Percentiles rank a stretch among this genome's conserved stretches.
Evolutionary conservation across 2,888 invertebrate genomes (phyloP).

Genomic region (Cepaea hortensis): DNA sequence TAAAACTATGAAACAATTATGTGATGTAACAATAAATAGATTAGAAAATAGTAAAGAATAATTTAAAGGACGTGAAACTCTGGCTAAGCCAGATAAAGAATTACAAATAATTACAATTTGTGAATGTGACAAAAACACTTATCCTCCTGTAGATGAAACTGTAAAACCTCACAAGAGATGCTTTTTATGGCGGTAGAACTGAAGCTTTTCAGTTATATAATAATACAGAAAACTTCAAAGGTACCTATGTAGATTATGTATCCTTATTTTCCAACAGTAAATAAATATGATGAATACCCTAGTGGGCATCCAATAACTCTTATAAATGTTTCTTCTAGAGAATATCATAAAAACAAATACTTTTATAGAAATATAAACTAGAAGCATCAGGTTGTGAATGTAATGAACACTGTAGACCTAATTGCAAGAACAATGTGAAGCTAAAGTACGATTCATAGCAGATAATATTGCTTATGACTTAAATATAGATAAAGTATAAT

Average conservation of each 20-base stretch:
- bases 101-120: slow-evolving; percentile 9
- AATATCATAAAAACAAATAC: not conserved
- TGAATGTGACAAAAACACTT: not conserved
- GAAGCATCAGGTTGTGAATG: not conserved
- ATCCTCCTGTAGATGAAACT: slow-evolving; percentile 21
- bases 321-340: slow-evolving; percentile 18
- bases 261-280: not conserved
- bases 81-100: not conserved
- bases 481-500: slow-evolving; percentile 11
- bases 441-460: not conserved
- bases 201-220: slow-evolving; percentile 25
- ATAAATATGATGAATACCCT: slow-evolving; percentile 5
- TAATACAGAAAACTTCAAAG: slow-evolving; percentile 7
- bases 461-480: slow-evolving; percentile 1
- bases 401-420: not conserved
- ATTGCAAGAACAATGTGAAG: slow-evolving; percentile 1
- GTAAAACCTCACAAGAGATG: slow-evolving; percentile 19
- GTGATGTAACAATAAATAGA: slow-evolving; percentile 15
- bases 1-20: slow-evolving; percentile 15
- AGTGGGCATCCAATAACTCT: slow-evolving; percentile 5
- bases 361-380: not conserved
- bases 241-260: slow-evolving; percentile 22
- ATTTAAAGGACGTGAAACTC: not conserved
- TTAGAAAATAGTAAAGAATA: slow-evolving; percentile 9
- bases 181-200: slow-evolving; percentile 20